These are phyloP conservation scores for Amazona vittata DNA, from an alignment of 2,113 vertebrate genomes.

Conservation along the genomic window DNA sequence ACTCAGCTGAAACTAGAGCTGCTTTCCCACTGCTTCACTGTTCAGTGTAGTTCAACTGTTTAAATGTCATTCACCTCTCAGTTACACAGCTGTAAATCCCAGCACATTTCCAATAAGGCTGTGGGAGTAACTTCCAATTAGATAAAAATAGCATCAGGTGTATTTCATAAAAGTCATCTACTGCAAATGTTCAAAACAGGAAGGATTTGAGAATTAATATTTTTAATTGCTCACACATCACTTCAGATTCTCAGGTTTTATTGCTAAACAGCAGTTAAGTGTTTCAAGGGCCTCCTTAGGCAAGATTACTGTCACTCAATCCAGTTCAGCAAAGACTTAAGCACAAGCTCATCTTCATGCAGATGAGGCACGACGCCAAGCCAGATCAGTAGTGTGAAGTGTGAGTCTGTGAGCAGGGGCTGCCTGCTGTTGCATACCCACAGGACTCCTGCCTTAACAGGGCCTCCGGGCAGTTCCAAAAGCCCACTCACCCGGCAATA, in stretches of 20 bases:
- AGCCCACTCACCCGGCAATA: neutral
- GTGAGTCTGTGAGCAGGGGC: fast-evolving
- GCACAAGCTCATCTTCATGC: neutral
- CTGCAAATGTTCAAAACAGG: neutral
- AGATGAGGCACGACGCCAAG: neutral
- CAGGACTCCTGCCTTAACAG: neutral
- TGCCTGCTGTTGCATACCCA: neutral
- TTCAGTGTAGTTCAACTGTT: neutral
- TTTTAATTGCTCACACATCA: neutral
- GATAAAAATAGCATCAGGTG: neutral
- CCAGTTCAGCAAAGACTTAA: neutral
- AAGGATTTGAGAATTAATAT: neutral
- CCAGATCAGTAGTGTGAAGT: fast-evolving
- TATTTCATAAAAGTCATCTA: neutral
- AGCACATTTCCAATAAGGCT: neutral
- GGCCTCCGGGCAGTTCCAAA: neutral
- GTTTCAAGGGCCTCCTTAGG: neutral
- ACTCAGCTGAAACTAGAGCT: neutral
- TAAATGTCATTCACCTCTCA: neutral
- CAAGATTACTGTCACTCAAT: fast-evolving
- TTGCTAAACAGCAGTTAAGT: neutral
- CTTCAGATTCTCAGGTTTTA: neutral
- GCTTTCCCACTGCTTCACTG: neutral
- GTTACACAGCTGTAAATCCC: neutral
- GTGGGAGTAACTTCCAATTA: neutral